A percentile compares a stretch with the other conserved stretches of the same genome.
These are phyloP conservation scores for Thyatira batis DNA, from an alignment of 2,888 invertebrate genomes.

Conservation along the genomic window DNA sequence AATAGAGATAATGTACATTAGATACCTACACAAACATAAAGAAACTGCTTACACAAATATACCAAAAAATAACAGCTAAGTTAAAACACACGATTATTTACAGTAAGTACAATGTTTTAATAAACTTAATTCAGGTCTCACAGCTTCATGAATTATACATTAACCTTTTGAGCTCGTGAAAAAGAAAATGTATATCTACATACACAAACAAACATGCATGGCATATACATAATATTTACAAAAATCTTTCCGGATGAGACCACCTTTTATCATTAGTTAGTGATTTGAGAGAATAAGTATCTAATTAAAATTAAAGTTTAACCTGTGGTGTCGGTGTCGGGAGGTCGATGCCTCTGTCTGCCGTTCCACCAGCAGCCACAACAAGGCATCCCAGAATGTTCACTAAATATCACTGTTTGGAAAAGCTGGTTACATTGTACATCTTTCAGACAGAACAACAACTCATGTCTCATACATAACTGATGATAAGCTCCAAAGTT, in stretches of 20 bases:
- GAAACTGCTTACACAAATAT: neutral
- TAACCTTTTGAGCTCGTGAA: neutral
- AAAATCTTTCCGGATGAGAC: neutral
- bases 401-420: conserved; percentile 27
- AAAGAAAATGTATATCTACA: neutral
- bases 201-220: neutral
- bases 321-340: conserved; percentile 65
- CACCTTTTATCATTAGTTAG: neutral
- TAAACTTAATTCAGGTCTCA: neutral
- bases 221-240: neutral
- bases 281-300: neutral
- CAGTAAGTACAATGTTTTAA: neutral
- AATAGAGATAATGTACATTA: neutral
- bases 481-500: neutral
- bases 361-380: conserved; percentile 80
- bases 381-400: conserved; percentile 62
- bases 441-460: neutral
- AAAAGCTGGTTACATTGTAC: conserved; percentile 12
- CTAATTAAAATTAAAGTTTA: conserved; percentile 25
- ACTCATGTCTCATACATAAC: neutral
- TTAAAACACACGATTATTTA: neutral
- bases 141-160: neutral
- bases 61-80: neutral
- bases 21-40: neutral
- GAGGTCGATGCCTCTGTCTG: conserved; percentile 75